Conservation (phyloP, 1,140 invertebrate genomes). For the Drosophila seguyi region DNA sequence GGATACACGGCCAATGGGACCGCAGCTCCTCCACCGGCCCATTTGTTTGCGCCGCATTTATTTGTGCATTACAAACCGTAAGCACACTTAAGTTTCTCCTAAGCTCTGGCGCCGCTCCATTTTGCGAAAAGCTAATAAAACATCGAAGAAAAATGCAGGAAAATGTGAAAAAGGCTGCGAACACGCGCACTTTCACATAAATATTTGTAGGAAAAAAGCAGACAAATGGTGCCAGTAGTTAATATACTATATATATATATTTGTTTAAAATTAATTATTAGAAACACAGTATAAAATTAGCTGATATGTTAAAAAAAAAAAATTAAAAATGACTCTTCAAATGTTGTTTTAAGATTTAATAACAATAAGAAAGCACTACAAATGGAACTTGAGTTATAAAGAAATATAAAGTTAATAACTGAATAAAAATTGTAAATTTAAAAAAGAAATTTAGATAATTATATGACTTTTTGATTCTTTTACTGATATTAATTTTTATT, state of each 20-base stretch:
- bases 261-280: not conserved
- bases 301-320: not conserved
- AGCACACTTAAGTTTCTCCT: constrained; percentile 76
- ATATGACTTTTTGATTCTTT: too few species aligned
- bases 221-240: constrained; percentile 57
- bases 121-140: constrained; percentile 65
- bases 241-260: too few species aligned
- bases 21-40: constrained; percentile 32
- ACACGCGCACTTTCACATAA: constrained; percentile 11
- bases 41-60: constrained; percentile 66
- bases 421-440: too few species aligned
- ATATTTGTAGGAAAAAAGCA: constrained; percentile 20
- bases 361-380: too few species aligned
- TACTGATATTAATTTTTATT: not conserved
- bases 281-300: not conserved
- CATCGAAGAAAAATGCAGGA: constrained; percentile 16
- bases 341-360: too few species aligned
- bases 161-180: constrained; percentile 28
- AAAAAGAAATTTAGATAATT: not conserved
- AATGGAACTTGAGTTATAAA: too few species aligned
- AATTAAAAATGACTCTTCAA: not conserved
- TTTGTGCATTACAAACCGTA: constrained; percentile 78
- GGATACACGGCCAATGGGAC: constrained; percentile 69
- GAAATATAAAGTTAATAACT: too few species aligned
- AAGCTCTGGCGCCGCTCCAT: constrained; percentile 80